Percentiles rank a stretch among this genome's conserved stretches.
phyloP scores from a whole-genome alignment of 1,140 invertebrate genomes.

The Lepidurus couesii region DNA sequence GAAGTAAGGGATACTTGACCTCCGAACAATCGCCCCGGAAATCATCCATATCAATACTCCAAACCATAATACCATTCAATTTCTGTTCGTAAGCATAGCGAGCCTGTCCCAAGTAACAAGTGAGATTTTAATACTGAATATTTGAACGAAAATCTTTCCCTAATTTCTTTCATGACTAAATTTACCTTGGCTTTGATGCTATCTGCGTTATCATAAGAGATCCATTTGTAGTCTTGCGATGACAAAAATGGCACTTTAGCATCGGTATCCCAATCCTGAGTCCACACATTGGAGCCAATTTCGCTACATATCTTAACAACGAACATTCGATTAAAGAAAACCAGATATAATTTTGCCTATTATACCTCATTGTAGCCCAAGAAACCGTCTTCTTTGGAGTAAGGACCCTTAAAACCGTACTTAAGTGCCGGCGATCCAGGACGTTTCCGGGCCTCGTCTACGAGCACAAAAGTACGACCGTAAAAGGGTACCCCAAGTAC shows the following conservation, averaged over 20 bases:
- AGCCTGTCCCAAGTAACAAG: constrained; percentile 30
- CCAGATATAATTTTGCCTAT: not conserved
- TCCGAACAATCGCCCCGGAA: constrained; percentile 48
- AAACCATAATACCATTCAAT: constrained; percentile 52
- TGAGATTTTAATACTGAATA: too few relatives aligned
- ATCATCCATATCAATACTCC: constrained; percentile 51
- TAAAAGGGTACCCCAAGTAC: constrained; percentile 77
- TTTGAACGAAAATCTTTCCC: too few relatives aligned
- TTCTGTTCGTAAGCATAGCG: constrained; percentile 43
- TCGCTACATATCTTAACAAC: constrained; percentile 40
- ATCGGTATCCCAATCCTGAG: constrained; percentile 54
- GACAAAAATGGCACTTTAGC: constrained; percentile 54
- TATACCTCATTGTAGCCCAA: constrained; percentile 79
- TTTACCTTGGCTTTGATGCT: constrained; percentile 58
- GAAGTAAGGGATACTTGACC: constrained; percentile 53
- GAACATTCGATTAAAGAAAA: not conserved
- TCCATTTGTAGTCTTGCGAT: constrained; percentile 51
- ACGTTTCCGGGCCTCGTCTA: constrained; percentile 42
- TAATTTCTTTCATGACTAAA: too few relatives aligned
- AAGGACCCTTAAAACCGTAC: constrained; percentile 64
- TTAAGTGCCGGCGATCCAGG: constrained; percentile 48
- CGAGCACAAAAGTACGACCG: constrained; percentile 66
- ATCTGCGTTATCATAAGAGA: constrained; percentile 58
- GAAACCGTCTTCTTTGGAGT: constrained; percentile 72
- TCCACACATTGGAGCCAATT: constrained; percentile 45